phyloP scores from a whole-genome alignment of 1,140 invertebrate genomes.

The Drosophila jambulina region DNA sequence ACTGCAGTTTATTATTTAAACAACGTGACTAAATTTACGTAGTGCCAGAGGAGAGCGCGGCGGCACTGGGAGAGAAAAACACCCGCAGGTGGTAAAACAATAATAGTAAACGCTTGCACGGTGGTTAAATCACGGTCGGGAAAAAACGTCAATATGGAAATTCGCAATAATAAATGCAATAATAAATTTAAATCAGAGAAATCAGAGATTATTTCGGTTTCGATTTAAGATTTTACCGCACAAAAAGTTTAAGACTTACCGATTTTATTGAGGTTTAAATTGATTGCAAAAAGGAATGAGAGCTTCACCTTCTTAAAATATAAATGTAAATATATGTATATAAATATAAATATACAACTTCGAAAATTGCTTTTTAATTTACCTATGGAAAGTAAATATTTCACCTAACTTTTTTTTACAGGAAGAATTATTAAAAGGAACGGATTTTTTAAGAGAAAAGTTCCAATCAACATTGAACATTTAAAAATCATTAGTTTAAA shows the following conservation, averaged over 20 bases:
- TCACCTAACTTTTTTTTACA: too few relatives aligned
- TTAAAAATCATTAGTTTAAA: too few relatives aligned
- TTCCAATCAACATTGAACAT: too few relatives aligned
- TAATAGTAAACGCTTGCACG: conserved; percentile 59
- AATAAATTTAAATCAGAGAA: neutral
- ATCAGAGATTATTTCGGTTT: neutral
- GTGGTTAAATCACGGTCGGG: conserved; percentile 13
- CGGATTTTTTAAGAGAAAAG: too few relatives aligned
- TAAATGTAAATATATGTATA: too few relatives aligned
- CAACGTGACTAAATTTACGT: conserved; percentile 82
- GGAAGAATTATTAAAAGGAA: too few relatives aligned
- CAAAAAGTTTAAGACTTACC: neutral
- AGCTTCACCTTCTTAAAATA: too few relatives aligned
- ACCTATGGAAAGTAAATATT: too few relatives aligned
- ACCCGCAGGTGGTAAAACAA: conserved; percentile 74
- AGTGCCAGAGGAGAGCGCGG: conserved; percentile 51
- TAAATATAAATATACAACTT: too few relatives aligned
- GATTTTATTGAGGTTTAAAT: too few relatives aligned
- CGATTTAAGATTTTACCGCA: neutral
- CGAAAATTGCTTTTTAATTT: too few relatives aligned
- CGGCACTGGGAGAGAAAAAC: conserved; percentile 31
- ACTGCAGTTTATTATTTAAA: conserved; percentile 79
- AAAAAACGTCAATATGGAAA: neutral
- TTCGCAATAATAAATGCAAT: neutral
- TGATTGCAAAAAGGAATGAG: too few relatives aligned